Percentiles rank a stretch among this genome's conserved stretches.
Evolutionary conservation across 1,140 invertebrate species (phyloP).

Genomic region (Drosophila willistoni): DNA sequence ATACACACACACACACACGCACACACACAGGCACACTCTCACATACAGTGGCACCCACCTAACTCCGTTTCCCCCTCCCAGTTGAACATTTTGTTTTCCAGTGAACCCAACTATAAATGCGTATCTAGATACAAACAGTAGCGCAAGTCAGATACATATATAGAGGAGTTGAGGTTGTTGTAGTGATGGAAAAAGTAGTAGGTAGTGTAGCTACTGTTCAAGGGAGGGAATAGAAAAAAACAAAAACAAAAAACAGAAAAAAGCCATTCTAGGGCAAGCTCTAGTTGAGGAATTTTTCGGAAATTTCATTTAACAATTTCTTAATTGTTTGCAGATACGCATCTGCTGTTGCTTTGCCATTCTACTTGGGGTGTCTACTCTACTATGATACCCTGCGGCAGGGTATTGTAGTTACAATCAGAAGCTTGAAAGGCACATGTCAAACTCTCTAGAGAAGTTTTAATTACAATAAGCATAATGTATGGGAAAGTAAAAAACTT

Average conservation of each 20-base stretch:
- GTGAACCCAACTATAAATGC: conserved; percentile 36
- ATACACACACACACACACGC: conserved; percentile 25
- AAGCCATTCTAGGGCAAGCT: conserved; percentile 30
- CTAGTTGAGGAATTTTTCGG: conserved; percentile 57
- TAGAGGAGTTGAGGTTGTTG: neutral
- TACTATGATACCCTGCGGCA: no score
- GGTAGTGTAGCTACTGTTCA: conserved; percentile 41
- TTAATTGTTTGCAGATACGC: conserved; percentile 81
- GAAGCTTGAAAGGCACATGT: no score
- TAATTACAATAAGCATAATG: no score
- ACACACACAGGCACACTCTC: neutral
- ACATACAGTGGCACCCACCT: no score
- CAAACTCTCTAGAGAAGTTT: no score
- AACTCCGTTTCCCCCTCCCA: neutral
- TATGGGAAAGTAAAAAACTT: no score
- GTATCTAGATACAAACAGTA: conserved; percentile 67
- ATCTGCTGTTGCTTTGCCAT: conserved; percentile 49
- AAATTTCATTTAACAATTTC: conserved; percentile 81
- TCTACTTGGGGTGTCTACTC: conserved; percentile 21
- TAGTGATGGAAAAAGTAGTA: conserved; percentile 13
- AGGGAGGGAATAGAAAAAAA: conserved; percentile 14
- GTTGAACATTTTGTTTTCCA: conserved; percentile 5
- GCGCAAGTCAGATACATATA: conserved; percentile 1
- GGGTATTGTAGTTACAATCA: no score
- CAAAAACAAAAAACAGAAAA: neutral